Evolutionary conservation across 30 jellyfish, hydroid and myxozoan species (phyloP), one percentile per base, ranked within the genome.

Genomic region (Aurelia aurita): DNA sequence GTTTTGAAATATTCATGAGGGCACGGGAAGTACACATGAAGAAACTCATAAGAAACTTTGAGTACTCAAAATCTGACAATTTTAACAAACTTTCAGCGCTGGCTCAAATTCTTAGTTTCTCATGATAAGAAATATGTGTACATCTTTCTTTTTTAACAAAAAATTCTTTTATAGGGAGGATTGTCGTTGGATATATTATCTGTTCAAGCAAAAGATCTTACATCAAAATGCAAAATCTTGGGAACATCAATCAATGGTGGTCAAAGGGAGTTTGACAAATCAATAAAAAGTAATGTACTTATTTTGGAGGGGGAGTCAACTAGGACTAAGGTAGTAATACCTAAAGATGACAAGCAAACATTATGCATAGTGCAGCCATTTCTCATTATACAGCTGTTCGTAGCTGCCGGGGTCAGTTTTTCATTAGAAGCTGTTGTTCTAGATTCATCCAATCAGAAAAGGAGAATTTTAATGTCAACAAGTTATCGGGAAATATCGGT

Each of bases 241-340:
- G 96, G 96, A 28, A 20, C 82, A 21, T 76, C 95, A 82, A 47
- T 74, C 57, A 71, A 39, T 66, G 90, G 89, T 29, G 79, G 92
- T 1, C 80, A 70, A 29, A 93, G 90, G 35, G 97, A 87, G 22
- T 93, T 87, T 65, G 95, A 88, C 66, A 93, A 93, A 43, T 66
- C 80, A 14, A 62, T 93, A 67, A 87, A 90, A 60, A 79, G 97
- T 35, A 58, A 70, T 72, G 80, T 88, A 31, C 63, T 93, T 20
- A 26, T 63, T 12, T 55, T 88, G 43, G 97, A 93, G 69, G 98
- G 98, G 28, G 98, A 93, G 55, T 77, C 98, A 5, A 80, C 97
- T 7, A 35, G 88, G 35, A 53, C 98, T 15, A 88, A 87, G 51
- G 51, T 93, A 14, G 58, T 75, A 10, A 62, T 81, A n/a, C 98